Percentiles rank a stretch among this genome's conserved stretches.
phyloP scores from a whole-genome alignment of 2,888 invertebrate species.

The Molorchus minor region DNA sequence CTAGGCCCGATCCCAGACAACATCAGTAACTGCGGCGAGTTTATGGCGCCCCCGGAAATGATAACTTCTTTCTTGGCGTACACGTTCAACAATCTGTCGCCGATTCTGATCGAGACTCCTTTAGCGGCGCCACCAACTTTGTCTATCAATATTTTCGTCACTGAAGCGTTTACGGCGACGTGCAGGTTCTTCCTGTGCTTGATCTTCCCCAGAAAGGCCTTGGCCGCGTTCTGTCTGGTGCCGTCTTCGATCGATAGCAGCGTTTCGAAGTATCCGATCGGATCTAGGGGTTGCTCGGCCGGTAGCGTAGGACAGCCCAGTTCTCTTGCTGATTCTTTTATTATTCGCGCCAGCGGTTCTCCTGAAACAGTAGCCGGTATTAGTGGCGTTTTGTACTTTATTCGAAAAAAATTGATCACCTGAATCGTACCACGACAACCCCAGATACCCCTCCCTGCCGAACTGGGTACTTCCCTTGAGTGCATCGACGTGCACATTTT shows the following conservation, averaged over 20 bases:
- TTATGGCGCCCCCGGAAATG: conserved; percentile 72
- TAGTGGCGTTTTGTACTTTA: not conserved
- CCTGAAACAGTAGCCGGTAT: conserved; percentile 32
- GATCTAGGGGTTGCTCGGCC: conserved; percentile 43
- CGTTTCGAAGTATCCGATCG: conserved; percentile 47
- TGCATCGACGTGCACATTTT: conserved; percentile 49
- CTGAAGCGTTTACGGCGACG: conserved; percentile 66
- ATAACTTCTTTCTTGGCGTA: conserved; percentile 69
- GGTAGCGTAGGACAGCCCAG: not conserved
- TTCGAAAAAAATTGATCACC: conserved; percentile 26
- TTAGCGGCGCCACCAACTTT: too few species aligned
- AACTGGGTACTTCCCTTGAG: conserved; percentile 54
- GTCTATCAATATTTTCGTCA: too few species aligned
- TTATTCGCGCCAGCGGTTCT: conserved; percentile 48
- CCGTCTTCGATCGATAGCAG: conserved; percentile 56
- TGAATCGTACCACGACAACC: conserved; percentile 60
- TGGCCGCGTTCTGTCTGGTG: conserved; percentile 67
- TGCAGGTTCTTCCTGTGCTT: conserved; percentile 67
- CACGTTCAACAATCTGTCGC: conserved; percentile 45
- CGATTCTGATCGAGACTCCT: conserved; percentile 12
- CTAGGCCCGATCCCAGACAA: conserved; percentile 72
- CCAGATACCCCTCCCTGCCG: conserved; percentile 63
- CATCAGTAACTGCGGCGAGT: conserved; percentile 74
- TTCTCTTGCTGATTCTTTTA: conserved; percentile 3
- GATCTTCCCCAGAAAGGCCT: conserved; percentile 71